Percentiles rank a stretch among this genome's conserved stretches.
phyloP scores from a whole-genome alignment of 2,797 vertebrate species.

The Chaenodraco wilsoni region DNA sequence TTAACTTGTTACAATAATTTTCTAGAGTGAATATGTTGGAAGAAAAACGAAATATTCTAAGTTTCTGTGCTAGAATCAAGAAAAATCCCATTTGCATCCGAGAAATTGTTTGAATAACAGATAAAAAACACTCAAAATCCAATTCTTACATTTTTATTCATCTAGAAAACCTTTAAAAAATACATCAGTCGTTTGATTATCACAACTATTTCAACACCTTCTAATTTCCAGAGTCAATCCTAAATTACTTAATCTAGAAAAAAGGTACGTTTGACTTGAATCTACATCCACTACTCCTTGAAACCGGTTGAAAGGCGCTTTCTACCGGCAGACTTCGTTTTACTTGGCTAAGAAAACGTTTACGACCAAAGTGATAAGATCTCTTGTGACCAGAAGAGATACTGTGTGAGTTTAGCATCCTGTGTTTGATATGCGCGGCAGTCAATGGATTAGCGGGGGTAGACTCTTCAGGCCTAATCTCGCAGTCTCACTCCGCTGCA shows the following conservation, averaged over 20 bases:
- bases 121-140: too few species aligned
- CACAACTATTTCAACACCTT: not conserved
- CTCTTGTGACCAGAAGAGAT: conserved; percentile 34
- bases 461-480: conserved; percentile 70
- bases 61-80: not conserved
- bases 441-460: conserved; percentile 65
- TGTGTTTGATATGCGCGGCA: conserved; percentile 65
- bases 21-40: not conserved
- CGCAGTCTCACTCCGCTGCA: conserved; percentile 73
- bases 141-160: too few species aligned
- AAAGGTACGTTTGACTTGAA: not conserved
- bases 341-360: not conserved
- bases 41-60: not conserved
- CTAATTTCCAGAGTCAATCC: not conserved
- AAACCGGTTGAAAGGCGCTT: not conserved
- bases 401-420: conserved; percentile 39
- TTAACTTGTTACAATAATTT: too few species aligned
- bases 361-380: not conserved
- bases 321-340: not conserved
- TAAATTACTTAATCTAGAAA: not conserved
- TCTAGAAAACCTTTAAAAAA: not conserved
- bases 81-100: not conserved
- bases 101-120: not conserved
- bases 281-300: not conserved
- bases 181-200: not conserved